Percentiles rank a stretch among this genome's conserved stretches.
Evolutionary conservation across 1,140 invertebrate genomes (phyloP).

Genomic region (Eriocheir sinensis): DNA sequence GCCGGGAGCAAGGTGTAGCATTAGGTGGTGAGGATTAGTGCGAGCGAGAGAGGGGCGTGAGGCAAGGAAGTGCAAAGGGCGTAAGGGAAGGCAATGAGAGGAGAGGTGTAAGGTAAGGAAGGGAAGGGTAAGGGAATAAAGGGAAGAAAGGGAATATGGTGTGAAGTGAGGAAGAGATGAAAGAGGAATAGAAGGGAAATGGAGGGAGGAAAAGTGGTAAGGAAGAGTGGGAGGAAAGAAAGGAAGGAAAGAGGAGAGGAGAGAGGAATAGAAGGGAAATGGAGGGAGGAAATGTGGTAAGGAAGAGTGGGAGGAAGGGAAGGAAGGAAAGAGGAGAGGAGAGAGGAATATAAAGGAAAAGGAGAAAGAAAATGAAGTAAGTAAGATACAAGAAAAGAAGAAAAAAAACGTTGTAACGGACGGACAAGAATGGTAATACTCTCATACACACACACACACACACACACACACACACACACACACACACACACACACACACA

Average conservation of each 20-base stretch:
- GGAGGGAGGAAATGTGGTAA: too few species aligned
- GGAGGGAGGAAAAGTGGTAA: too few species aligned
- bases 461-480: slow-evolving; percentile 44
- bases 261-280: too few species aligned
- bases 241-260: too few species aligned
- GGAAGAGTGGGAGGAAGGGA: too few species aligned
- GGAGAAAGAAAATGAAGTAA: too few species aligned
- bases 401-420: not conserved
- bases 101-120: not conserved
- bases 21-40: not conserved
- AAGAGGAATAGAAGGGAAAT: too few species aligned
- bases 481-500: slow-evolving; percentile 46
- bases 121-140: not conserved
- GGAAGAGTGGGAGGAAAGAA: too few species aligned
- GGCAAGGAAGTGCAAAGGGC: too few species aligned
- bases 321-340: not conserved
- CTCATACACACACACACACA: slow-evolving; percentile 43
- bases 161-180: too few species aligned
- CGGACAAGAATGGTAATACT: not conserved
- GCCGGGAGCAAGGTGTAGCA: not conserved
- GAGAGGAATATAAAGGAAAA: not conserved
- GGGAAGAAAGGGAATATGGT: too few species aligned
- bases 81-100: not conserved
- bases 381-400: not conserved
- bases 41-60: not conserved